Base-by-base conservation (phyloP, 2,888 invertebrate genomes). In the Amaurobius ferox region DNA sequence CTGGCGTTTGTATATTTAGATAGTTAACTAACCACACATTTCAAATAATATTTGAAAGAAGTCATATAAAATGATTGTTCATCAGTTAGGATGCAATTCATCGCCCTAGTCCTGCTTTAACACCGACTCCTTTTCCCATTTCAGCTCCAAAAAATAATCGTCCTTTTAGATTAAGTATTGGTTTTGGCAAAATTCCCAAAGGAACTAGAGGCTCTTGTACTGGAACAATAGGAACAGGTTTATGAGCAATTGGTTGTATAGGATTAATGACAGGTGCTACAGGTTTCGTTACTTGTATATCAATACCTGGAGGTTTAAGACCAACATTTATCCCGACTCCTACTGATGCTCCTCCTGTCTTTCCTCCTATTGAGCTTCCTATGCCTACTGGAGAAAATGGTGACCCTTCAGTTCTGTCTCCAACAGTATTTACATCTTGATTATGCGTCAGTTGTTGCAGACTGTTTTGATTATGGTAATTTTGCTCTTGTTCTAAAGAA, bases 81-180 rank as follows among this genome's bases (percentile, higher is more conserved):
- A 48, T 11, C 3, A 11, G 16, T 3, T 5, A 13, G 11, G 35
- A 35, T 7, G 35, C 9, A 7, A 7, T 9, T 35, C 35, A 81
- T 48, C 76, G 76, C 7, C 76, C 76, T 32, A 62, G 26, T 11
- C 76, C 76, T 44, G 76, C 11, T 16, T 66, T 64, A 13, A 76
- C 3, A 5, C 66, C 77, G 7, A 68, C 79, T 3, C 64, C 68
- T 62, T 86, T 86, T 0, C 85, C 85, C 23, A 73, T 30, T 64
- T 86, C 85, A 16, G 79, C 79, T 23, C 85, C 85, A 35, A 86
- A 79, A 61, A 86, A 79, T 39, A 86, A n/a, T 16, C 79, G 72
- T 13, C 85, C 79, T 30, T 79, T 86, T 5, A 86, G 44, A 39
- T 86, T 86, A 0, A 86, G 48, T 1, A 79, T 55, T 1, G 85